Conservation (phyloP, 2,113 vertebrate species). For the Orcinus orca region DNA sequence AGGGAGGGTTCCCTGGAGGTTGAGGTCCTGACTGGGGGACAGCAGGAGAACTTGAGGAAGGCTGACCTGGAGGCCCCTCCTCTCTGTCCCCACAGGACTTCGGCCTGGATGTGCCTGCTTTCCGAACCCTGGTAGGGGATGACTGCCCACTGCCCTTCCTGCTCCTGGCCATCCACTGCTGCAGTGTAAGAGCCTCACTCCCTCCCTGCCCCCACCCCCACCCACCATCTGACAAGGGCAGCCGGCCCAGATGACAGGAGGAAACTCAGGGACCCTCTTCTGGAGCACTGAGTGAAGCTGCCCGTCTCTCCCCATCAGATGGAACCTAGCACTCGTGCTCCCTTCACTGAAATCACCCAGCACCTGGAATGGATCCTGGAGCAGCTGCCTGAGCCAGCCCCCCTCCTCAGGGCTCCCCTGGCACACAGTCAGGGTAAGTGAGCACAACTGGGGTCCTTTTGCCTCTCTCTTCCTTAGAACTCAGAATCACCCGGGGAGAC, state of each 20-base stretch:
- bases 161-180: constrained; percentile 92
- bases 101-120: constrained; percentile 90
- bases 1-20: background rate
- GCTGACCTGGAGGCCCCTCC: background rate
- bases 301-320: constrained; percentile 82
- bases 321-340: constrained; percentile 86
- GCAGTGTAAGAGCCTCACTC: constrained; percentile 85
- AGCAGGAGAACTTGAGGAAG: background rate
- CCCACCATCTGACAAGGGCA: background rate
- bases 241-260: background rate
- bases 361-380: constrained; percentile 87
- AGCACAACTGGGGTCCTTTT: background rate
- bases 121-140: constrained; percentile 89
- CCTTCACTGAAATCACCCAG: constrained; percentile 87
- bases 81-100: constrained; percentile 86
- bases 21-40: background rate
- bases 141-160: constrained; percentile 91
- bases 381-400: constrained; percentile 68
- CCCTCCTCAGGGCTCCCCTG: constrained; percentile 35
- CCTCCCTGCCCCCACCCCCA: background rate
- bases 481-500: background rate
- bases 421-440: constrained; percentile 54
- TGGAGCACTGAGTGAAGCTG: background rate
- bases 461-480: constrained; percentile 1
- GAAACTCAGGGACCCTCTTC: background rate